Percentiles rank a stretch among this genome's conserved stretches.
Conservation (phyloP, 2,113 vertebrate species). For the Entomyzon cyanotis region DNA sequence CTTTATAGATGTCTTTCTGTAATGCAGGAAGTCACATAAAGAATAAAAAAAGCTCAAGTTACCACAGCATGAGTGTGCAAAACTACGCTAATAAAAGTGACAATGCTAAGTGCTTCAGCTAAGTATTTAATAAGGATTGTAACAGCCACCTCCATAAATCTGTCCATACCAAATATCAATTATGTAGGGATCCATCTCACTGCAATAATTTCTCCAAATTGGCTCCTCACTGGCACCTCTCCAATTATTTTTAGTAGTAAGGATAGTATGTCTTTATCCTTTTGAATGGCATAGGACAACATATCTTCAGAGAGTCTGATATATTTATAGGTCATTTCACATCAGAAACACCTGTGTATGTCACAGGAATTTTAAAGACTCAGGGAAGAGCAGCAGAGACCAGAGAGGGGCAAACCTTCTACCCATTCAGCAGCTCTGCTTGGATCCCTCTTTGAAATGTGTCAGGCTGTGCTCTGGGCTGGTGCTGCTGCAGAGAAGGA, state of each 20-base stretch:
- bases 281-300: conserved; percentile 11
- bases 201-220: conserved; percentile 25
- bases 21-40: background rate
- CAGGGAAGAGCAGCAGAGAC: background rate
- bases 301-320: background rate
- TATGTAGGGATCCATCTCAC: background rate
- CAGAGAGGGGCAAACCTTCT: background rate
- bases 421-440: background rate
- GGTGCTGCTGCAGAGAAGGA: background rate
- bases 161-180: conserved; percentile 20
- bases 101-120: conserved; percentile 26
- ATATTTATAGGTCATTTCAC: background rate
- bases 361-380: background rate
- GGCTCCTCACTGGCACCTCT: background rate
- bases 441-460: background rate
- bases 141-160: conserved; percentile 41
- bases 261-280: conserved; percentile 11
- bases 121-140: conserved; percentile 41
- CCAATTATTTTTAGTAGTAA: conserved; percentile 9
- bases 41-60: background rate
- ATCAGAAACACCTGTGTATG: background rate
- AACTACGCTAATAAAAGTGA: conserved; percentile 30
- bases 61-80: background rate
- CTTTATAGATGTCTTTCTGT: background rate
- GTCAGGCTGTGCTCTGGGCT: background rate